Evolutionary conservation across 2,888 invertebrate genomes (phyloP), one percentile per base, ranked within the genome.

Genomic region (Steinernema carpocapsae): DNA sequence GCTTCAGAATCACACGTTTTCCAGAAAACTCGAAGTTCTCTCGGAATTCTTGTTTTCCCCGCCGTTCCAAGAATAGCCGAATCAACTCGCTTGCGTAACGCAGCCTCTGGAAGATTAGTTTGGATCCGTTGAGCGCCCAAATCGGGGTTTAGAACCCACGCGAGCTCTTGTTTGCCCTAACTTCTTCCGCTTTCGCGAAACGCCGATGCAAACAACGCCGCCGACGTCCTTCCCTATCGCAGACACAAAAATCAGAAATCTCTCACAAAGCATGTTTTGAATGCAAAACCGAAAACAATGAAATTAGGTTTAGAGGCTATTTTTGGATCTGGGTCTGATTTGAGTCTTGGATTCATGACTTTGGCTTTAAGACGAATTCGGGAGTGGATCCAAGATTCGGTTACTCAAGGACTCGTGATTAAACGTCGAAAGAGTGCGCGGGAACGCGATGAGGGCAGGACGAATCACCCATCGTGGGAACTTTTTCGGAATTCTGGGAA

Each of bases 241-340:
- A 24, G 22, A 22, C 22, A 22, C 52, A 24, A 52, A 52, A 52
- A 52, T 22, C 52, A 52, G 22, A 52, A 48, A 52, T 22, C 52
- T 24, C 52, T 2, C 52, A 24, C 19, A 19, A 52, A 52, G 22
- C 52, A 52, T 52, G 24, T 52, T 52, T 52, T 52, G 52, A 52
- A 22, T 14, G 48, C 48, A 48, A 14, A 37, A 10, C 37, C 48
- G 22, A 52, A 22, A 17, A 22, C 52, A 52, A 52, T 52, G 10
- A 22, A 52, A 52, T 52, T 52, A 52, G 19, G 10, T 22, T 14
- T 22, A 10, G 10, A 10, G 6, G 52, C 24, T 52, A 52, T 52
- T 52, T 52, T 52, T 19, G 12, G 48, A 52, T n/a, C 37, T 10
- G 37, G 37, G 37, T 37, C n/a, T 37, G 52, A 52, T 52, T 52